Percentiles rank a stretch among this genome's conserved stretches.
Evolutionary conservation across 2,888 invertebrate genomes (phyloP).

Genomic region (Ophioninae sp.): DNA sequence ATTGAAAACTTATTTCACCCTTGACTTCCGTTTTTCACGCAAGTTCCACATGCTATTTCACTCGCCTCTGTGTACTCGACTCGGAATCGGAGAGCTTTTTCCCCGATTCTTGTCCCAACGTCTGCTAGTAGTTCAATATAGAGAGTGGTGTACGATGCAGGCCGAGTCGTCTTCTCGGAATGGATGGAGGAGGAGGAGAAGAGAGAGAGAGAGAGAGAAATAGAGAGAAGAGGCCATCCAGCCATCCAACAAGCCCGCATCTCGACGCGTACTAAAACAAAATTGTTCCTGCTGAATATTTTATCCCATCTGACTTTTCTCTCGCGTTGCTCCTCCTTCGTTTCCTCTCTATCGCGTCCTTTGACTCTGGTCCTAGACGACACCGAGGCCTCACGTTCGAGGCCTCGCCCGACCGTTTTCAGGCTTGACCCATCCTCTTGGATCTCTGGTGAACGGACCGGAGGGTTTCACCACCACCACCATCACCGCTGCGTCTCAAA

Average conservation of each 20-base stretch:
- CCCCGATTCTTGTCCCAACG: conserved; percentile 49
- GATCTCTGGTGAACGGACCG: conserved; percentile 35
- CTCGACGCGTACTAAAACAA: conserved; percentile 67
- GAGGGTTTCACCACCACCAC: conserved; percentile 40
- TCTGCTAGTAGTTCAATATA: conserved; percentile 65
- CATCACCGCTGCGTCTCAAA: conserved; percentile 54
- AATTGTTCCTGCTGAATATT: conserved; percentile 70
- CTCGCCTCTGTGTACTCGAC: conserved; percentile 32
- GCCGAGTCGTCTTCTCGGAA: not conserved
- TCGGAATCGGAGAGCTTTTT: conserved; percentile 53
- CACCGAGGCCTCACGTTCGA: conserved; percentile 5
- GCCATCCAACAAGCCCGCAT: conserved; percentile 59
- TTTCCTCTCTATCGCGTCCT: conserved; percentile 40
- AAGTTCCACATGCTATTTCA: conserved; percentile 49
- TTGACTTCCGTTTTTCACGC: conserved; percentile 51
- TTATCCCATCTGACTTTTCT: conserved; percentile 63
- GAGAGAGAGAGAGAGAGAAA: no score
- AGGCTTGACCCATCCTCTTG: conserved; percentile 49
- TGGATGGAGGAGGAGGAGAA: conserved; percentile 50
- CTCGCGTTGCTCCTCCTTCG: conserved; percentile 19
- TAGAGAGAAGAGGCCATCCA: no score
- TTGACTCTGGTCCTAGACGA: conserved; percentile 35
- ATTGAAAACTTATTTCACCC: conserved; percentile 57
- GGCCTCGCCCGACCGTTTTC: conserved; percentile 52
- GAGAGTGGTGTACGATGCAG: conserved; percentile 56